Evolutionary conservation across 2,888 invertebrate genomes (phyloP).

Genomic region (Drosophila longiperda): DNA sequence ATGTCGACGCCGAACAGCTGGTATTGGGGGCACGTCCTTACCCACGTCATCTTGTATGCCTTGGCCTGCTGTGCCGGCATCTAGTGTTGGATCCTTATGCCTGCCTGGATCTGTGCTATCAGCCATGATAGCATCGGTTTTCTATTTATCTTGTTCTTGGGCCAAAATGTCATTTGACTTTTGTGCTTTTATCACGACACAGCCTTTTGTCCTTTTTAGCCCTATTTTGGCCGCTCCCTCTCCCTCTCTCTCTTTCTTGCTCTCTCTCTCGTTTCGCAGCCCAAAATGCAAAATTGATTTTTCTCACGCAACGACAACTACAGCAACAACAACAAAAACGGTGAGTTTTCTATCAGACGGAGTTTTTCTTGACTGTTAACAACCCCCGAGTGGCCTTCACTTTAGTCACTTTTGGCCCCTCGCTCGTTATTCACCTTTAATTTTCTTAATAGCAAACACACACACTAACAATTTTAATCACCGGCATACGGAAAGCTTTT

Average conservation of each 20-base stretch:
- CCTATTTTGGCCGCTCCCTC: slow-evolving; percentile 26
- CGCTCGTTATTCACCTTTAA: slow-evolving; percentile 58
- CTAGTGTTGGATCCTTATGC: slow-evolving; percentile 77
- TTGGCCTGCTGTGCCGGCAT: slow-evolving; percentile 49
- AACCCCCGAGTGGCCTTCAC: slow-evolving; percentile 66
- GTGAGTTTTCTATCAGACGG: slow-evolving; percentile 52
- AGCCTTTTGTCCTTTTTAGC: slow-evolving; percentile 43
- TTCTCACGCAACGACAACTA: slow-evolving; percentile 75
- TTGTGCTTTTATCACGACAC: slow-evolving; percentile 11
- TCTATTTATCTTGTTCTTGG: slow-evolving; percentile 42
- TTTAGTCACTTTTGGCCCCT: slow-evolving; percentile 28
- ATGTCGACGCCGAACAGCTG: slow-evolving; percentile 78
- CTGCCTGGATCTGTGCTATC: slow-evolving; percentile 77
- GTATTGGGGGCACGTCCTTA: slow-evolving; percentile 65
- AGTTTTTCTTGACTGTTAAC: slow-evolving; percentile 46
- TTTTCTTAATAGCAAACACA: slow-evolving; percentile 52
- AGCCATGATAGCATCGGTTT: slow-evolving; percentile 83
- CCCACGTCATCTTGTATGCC: slow-evolving; percentile 13
- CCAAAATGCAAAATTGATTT: slow-evolving; percentile 79
- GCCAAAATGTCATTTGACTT: slow-evolving; percentile 69
- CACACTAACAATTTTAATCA: slow-evolving; percentile 42
- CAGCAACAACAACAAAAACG: slow-evolving; percentile 26
- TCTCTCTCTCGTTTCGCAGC: slow-evolving; percentile 21
- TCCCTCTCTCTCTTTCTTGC: not conserved
- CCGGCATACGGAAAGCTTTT: slow-evolving; percentile 43